Conservation (phyloP, 1,140 invertebrate species). For the Bilobella aurantiaca region DNA sequence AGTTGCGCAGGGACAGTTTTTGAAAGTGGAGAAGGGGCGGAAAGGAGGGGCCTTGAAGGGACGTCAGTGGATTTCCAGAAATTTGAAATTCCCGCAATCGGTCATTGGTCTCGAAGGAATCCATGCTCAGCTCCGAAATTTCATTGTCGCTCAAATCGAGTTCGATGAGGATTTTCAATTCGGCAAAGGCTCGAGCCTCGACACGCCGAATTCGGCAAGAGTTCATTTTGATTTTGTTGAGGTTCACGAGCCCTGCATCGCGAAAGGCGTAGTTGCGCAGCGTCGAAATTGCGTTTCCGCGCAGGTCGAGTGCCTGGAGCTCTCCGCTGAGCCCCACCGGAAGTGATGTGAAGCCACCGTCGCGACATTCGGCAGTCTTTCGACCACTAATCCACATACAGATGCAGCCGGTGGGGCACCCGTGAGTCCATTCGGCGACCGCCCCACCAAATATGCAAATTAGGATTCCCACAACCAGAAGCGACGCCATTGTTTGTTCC, state of each 20-base stretch:
- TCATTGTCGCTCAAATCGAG: slow-evolving; percentile 68
- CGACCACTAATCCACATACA: slow-evolving; percentile 84
- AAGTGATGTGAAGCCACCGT: slow-evolving; percentile 60
- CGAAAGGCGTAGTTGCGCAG: slow-evolving; percentile 70
- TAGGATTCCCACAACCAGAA: no score
- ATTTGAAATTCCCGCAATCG: slow-evolving; percentile 56
- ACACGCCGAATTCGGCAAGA: slow-evolving; percentile 61
- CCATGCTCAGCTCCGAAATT: slow-evolving; percentile 52
- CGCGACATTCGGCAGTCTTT: slow-evolving; percentile 69
- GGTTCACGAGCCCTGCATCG: slow-evolving; percentile 62
- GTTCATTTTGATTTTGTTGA: slow-evolving; percentile 68
- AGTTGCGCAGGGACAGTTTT: slow-evolving; percentile 62
- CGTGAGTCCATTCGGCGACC: slow-evolving; percentile 44
- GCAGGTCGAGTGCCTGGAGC: slow-evolving; percentile 73
- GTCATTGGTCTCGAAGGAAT: slow-evolving; percentile 63
- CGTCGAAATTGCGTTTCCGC: slow-evolving; percentile 62
- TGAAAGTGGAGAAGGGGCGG: slow-evolving; percentile 58
- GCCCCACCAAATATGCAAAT: no score
- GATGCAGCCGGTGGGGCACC: slow-evolving; percentile 64
- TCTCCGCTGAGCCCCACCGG: slow-evolving; percentile 64
- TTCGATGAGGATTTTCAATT: slow-evolving; percentile 75
- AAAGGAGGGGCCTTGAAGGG: slow-evolving; percentile 54
- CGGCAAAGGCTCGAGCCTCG: slow-evolving; percentile 69
- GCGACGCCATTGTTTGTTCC: no score
- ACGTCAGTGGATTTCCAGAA: slow-evolving; percentile 58